Conservation (phyloP, 2,113 vertebrate genomes). For the Danionella cerebrum region DNA sequence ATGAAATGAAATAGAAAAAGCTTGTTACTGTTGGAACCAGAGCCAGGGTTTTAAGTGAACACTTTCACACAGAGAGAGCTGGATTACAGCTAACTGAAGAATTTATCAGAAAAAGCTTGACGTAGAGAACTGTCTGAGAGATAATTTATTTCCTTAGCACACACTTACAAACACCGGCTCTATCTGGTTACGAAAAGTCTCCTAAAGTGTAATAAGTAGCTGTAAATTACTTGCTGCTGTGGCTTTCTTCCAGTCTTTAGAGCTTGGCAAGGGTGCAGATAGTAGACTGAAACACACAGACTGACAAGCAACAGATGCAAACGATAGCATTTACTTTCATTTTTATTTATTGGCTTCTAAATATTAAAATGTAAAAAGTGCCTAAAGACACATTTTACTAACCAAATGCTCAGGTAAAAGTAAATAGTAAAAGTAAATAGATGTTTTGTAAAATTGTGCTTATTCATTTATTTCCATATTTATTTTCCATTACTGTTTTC, state of each 20-base stretch:
- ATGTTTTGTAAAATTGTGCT: too few species aligned
- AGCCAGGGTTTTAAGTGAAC: background rate
- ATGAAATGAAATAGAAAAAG: too few species aligned
- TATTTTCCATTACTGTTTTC: too few species aligned
- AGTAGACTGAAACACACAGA: slow-evolving; percentile 22
- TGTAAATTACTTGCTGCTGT: slow-evolving; percentile 50
- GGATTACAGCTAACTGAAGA: background rate
- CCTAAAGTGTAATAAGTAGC: slow-evolving; percentile 24
- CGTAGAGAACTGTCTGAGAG: slow-evolving; percentile 3
- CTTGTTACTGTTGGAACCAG: too few species aligned
- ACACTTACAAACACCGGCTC: background rate
- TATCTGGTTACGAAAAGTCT: slow-evolving; percentile 18
- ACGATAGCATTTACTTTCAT: background rate
- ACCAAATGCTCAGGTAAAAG: too few species aligned
- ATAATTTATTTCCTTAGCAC: slow-evolving; percentile 13
- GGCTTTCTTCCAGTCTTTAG: slow-evolving; percentile 42
- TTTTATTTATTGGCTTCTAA: slow-evolving; percentile 6
- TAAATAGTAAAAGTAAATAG: too few species aligned
- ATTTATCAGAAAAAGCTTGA: background rate
- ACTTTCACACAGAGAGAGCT: background rate
- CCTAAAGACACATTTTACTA: too few species aligned
- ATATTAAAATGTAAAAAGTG: too few species aligned
- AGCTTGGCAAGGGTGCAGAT: slow-evolving; percentile 29
- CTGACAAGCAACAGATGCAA: slow-evolving; percentile 33
- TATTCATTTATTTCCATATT: too few species aligned